Evolutionary conservation across 1,140 invertebrate species (phyloP).

Genomic region (Pseudomyrmex gracilis): DNA sequence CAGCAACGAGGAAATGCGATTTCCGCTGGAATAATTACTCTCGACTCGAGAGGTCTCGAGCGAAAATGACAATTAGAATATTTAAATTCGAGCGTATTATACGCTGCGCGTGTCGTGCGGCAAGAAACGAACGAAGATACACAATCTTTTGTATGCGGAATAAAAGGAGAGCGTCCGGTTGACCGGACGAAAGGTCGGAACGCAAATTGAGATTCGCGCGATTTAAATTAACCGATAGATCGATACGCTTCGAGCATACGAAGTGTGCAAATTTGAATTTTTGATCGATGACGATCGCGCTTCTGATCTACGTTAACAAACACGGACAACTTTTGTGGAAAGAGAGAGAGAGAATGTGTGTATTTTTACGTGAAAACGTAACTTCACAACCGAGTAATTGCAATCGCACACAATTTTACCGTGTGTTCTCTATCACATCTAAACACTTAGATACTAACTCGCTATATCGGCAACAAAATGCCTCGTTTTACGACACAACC

Average conservation of each 20-base stretch:
- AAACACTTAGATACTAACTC: slow-evolving; percentile 2
- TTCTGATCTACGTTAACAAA: not conserved
- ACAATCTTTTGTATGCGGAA: slow-evolving; percentile 15
- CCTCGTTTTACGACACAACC: slow-evolving; percentile 25
- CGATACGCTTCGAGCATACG: not conserved
- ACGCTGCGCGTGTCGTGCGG: not conserved
- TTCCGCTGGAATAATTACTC: not conserved
- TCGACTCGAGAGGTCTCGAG: not conserved
- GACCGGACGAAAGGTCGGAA: not conserved
- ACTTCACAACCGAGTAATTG: slow-evolving; percentile 24
- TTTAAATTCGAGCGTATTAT: slow-evolving; percentile 9
- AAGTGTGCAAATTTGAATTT: not conserved
- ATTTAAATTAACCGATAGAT: slow-evolving; percentile 8
- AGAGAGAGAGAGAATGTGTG: not conserved
- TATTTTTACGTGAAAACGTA: not conserved
- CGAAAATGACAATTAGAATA: slow-evolving; percentile 22
- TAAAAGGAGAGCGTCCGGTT: not conserved
- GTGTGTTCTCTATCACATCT: not conserved
- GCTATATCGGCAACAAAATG: not conserved
- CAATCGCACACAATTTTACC: not conserved
- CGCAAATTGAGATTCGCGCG: slow-evolving; percentile 7
- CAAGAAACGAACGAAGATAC: slow-evolving; percentile 27
- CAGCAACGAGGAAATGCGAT: slow-evolving; percentile 11
- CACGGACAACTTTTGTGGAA: slow-evolving; percentile 5
- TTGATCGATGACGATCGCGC: slow-evolving; percentile 8